Conservation (phyloP, 1,140 invertebrate genomes). For the Artemia franciscana region DNA sequence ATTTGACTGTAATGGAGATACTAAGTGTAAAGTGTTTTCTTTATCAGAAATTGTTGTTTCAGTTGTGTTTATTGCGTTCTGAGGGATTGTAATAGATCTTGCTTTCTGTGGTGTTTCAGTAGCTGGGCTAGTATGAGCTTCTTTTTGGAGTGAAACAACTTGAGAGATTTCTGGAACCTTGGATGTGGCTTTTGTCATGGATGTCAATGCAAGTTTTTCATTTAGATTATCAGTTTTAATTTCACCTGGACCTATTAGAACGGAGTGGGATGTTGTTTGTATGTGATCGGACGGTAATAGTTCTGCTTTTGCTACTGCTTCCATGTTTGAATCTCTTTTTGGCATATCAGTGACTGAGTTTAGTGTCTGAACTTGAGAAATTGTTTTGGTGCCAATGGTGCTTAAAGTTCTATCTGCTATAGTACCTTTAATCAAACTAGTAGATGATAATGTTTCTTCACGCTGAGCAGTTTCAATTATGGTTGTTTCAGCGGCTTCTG, state of each 20-base stretch:
- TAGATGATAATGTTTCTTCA: neutral
- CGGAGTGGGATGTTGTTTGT: neutral
- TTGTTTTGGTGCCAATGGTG: neutral
- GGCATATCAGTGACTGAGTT: neutral
- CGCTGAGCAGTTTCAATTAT: neutral
- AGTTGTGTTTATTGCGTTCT: no score
- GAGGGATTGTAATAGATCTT: no score
- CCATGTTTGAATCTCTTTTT: neutral
- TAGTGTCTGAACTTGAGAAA: neutral
- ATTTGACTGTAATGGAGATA: no score
- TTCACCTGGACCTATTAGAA: constrained; percentile 12
- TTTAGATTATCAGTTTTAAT: no score
- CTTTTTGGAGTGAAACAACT: no score
- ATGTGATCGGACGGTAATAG: neutral
- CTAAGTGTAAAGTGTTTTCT: no score
- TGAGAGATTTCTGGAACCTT: no score
- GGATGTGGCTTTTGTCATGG: no score
- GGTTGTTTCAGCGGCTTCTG: neutral
- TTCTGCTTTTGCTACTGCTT: neutral
- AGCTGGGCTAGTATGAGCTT: no score
- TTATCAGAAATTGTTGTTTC: no score
- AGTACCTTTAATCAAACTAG: neutral
- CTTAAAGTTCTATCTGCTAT: neutral
- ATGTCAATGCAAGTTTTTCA: no score
- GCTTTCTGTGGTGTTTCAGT: no score